Conservation (phyloP, 2,113 vertebrate genomes). For the Atractosteus spatula region DNA sequence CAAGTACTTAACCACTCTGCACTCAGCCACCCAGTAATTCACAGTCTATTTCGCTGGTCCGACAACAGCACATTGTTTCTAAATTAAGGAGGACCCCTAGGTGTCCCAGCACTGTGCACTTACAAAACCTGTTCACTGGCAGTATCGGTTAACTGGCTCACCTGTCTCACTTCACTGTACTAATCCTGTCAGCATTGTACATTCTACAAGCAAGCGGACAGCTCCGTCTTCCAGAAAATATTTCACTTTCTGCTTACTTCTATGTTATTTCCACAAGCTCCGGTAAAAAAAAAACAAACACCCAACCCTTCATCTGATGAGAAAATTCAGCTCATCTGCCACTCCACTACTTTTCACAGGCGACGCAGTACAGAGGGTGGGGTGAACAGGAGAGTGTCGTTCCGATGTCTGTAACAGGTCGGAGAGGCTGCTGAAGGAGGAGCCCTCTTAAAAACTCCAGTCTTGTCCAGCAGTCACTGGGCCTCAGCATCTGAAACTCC, state of each 20-base stretch:
- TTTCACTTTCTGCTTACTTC: neutral
- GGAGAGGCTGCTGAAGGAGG: constrained; percentile 12
- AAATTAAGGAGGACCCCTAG: no score
- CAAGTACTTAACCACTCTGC: neutral
- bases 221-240: no score
- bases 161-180: no score
- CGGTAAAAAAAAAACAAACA: constrained; percentile 36
- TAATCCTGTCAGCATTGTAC: no score
- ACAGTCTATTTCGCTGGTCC: neutral
- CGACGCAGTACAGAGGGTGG: neutral
- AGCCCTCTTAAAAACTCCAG: no score
- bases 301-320: neutral
- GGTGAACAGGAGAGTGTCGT: neutral
- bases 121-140: no score
- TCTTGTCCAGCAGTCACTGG: neutral
- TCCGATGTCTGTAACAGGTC: neutral
- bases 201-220: no score
- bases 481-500: constrained; percentile 14
- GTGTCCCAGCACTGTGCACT: no score
- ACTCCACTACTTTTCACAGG: neutral
- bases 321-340: constrained; percentile 1
- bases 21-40: neutral
- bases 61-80: neutral
- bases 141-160: no score
- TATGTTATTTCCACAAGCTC: neutral